These are phyloP conservation scores for Lamprotornis superbus DNA, from an alignment of 2,113 vertebrate species.

Conservation along the genomic window DNA sequence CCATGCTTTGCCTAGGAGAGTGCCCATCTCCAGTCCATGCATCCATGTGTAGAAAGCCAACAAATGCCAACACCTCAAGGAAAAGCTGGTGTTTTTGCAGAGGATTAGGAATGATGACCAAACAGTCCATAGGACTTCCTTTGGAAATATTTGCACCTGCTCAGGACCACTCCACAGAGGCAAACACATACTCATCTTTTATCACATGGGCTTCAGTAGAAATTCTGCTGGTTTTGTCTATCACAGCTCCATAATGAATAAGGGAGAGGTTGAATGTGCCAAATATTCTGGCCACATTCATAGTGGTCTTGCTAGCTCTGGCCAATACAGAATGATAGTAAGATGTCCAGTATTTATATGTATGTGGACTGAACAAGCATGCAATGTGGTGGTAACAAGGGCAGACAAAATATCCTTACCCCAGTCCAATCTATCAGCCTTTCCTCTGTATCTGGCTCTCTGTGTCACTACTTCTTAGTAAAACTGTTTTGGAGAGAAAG, in stretches of 20 bases:
- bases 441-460: neutral
- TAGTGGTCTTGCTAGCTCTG: neutral
- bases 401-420: neutral
- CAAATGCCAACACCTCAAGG: neutral
- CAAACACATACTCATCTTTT: neutral
- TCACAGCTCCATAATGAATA: neutral
- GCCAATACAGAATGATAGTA: neutral
- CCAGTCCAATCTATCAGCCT: neutral
- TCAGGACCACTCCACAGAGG: neutral
- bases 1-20: neutral
- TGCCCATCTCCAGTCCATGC: neutral
- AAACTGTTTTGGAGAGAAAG: neutral
- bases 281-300: neutral
- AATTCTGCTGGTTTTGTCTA: neutral
- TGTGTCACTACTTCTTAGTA: neutral
- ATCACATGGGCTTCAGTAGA: neutral
- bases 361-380: neutral
- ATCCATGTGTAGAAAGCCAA: neutral
- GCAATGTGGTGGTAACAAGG: neutral
- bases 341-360: neutral
- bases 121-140: neutral
- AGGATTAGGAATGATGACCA: neutral
- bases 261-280: neutral
- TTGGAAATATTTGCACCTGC: neutral
- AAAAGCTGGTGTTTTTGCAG: neutral